Base-by-base conservation (phyloP, 1,140 invertebrate genomes). In the Trichogramma pretiosum region DNA sequence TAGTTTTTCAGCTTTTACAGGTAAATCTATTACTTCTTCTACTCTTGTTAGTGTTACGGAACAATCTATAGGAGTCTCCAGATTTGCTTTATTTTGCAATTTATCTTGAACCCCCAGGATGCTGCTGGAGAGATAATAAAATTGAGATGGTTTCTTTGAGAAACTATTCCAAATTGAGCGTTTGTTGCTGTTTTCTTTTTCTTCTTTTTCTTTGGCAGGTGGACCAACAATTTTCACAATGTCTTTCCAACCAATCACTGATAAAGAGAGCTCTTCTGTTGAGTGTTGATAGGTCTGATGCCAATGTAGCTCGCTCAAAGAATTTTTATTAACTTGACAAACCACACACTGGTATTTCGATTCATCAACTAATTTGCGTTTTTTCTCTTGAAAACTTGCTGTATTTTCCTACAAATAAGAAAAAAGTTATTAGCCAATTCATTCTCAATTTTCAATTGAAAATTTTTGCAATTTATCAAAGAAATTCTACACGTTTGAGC, bases 201-300 rank as follows among this genome's bases (percentile, higher is more conserved):
- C 30, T n/a, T 44, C 23, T 3, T 19, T 14, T 3, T 24, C n/a
- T n/a, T n/a, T n/a, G n/a, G n/a, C n/a, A 10, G 40, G 26, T 16
- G 44, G 40, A n/a, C 34, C 46, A 10, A 43, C 24, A 21, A 30
- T 36, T 13, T 60, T 58, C 1, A 56, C 46, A 1, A 62, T 28
- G 36, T 59, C 55, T 41, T 62, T 59, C 37, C 62, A 56, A 18
- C 56, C 47, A 37, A 67, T 57, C 5, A 60, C 54, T 3, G 60
- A 57, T 0, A 62, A 37, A 0, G 64, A 67, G 19, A 67, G 52
- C 36, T 65, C 59, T 48, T 61, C 57, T 1, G 46, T 24, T 2
- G 55, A 59, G 17, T 65, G 63, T 32, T 49, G 37, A 19, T 48
- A 54, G 0, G 56, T 55, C 40, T 67, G 61, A 51, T 67, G 64